These are phyloP conservation scores for Melipona bicolor DNA, from an alignment of 2,888 invertebrate species.

Conservation along the genomic window DNA sequence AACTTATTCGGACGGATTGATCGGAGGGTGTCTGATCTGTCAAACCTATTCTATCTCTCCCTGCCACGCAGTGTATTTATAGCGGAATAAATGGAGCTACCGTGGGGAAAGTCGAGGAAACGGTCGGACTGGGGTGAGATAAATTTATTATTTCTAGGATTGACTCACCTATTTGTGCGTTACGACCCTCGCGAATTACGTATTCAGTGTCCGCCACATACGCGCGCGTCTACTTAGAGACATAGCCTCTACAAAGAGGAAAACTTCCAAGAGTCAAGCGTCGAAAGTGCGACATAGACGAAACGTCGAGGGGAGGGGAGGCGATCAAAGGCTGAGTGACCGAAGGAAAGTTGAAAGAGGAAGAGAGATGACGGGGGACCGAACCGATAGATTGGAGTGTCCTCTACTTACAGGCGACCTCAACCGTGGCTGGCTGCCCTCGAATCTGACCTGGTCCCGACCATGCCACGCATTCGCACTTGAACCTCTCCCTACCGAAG, in stretches of 20 bases:
- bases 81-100: not conserved
- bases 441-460: conserved; percentile 92
- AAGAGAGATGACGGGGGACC: not conserved
- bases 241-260: no score
- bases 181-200: no score
- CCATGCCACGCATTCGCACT: conserved; percentile 97
- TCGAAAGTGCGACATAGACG: not conserved
- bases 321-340: not conserved
- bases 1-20: not conserved
- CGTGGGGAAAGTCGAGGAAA: not conserved
- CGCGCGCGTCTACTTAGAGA: no score
- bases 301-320: not conserved
- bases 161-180: no score
- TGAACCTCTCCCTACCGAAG: conserved; percentile 93
- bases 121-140: not conserved
- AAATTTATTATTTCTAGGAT: conserved; percentile 5
- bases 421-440: conserved; percentile 93
- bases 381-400: conserved; percentile 50
- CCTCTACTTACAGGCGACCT: conserved; percentile 95
- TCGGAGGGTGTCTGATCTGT: not conserved
- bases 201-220: not conserved
- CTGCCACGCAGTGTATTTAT: not conserved
- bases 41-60: not conserved
- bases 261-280: not conserved
- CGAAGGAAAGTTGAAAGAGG: not conserved